Evolutionary conservation across 2,888 invertebrate species (phyloP).

Genomic region (Gymnocheta viridis): DNA sequence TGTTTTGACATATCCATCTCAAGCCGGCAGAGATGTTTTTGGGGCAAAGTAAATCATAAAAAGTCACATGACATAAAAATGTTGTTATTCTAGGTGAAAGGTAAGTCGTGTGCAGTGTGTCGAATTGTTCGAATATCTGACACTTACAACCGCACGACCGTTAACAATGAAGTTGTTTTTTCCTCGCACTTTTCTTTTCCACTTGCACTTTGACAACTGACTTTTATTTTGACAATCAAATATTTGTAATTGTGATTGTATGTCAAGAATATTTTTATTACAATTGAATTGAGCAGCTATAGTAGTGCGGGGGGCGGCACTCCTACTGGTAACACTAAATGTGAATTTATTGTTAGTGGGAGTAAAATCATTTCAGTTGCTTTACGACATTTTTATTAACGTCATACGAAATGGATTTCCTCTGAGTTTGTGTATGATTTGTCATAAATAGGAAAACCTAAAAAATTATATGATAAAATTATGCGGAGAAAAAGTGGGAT

Average conservation of each 20-base stretch:
- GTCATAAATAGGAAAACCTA: neutral
- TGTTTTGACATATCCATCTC: slow-evolving; percentile 30
- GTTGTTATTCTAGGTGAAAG: slow-evolving; percentile 30
- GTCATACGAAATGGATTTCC: slow-evolving; percentile 10
- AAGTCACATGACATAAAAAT: slow-evolving; percentile 11
- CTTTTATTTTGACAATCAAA: slow-evolving; percentile 46
- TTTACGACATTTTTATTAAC: slow-evolving; percentile 66
- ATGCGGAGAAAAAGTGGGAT: neutral
- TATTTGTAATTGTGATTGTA: slow-evolving; percentile 35
- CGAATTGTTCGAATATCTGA: neutral
- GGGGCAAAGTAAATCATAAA: slow-evolving; percentile 26
- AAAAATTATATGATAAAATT: slow-evolving; percentile 4
- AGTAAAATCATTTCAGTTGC: slow-evolving; percentile 45
- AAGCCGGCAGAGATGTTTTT: too few species aligned
- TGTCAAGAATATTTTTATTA: slow-evolving; percentile 29
- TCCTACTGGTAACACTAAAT: neutral
- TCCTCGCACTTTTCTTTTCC: neutral
- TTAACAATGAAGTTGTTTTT: neutral
- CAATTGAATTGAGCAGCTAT: slow-evolving; percentile 3
- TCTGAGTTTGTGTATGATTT: neutral
- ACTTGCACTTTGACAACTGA: slow-evolving; percentile 63
- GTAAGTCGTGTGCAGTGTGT: slow-evolving; percentile 47
- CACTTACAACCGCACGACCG: slow-evolving; percentile 38
- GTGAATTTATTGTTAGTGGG: neutral
- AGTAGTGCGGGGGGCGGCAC: neutral